A percentile compares a stretch with the other conserved stretches of the same genome.
Evolutionary conservation across 1,140 invertebrate species (phyloP).

Genomic region (Neotoxoptera formosana): DNA sequence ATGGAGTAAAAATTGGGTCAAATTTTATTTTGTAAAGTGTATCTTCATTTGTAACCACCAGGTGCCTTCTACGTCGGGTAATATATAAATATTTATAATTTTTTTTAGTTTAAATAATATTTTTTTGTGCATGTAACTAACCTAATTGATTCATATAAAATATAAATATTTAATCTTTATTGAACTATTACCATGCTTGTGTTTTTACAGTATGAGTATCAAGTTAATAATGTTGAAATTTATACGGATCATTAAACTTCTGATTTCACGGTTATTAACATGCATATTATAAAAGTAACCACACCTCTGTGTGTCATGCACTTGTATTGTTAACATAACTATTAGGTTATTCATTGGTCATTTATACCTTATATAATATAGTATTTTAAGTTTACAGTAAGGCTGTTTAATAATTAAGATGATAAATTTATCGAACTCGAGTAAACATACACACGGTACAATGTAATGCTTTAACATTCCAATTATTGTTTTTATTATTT

Average conservation of each 20-base stretch:
- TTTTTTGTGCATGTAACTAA: not conserved
- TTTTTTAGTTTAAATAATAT: not conserved
- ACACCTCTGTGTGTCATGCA: slow-evolving; percentile 13
- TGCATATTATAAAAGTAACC: not conserved
- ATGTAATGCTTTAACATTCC: slow-evolving; percentile 28
- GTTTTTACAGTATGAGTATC: not conserved
- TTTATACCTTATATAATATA: not conserved
- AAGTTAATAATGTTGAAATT: not conserved
- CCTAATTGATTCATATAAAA: not conserved
- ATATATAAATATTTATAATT: not conserved
- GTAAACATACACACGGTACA: slow-evolving; percentile 16
- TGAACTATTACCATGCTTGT: not conserved
- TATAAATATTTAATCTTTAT: not conserved
- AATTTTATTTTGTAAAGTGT: not conserved
- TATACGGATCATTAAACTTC: slow-evolving; percentile 2
- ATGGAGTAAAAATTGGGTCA: not conserved
- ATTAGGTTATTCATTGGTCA: not conserved
- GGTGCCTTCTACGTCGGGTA: slow-evolving; percentile 20
- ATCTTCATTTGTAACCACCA: not conserved
- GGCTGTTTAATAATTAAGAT: slow-evolving; percentile 11
- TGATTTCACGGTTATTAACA: slow-evolving; percentile 20
- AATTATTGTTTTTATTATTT: slow-evolving; percentile 29
- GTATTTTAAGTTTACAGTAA: slow-evolving; percentile 22
- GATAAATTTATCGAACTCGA: not conserved
- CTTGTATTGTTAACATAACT: not conserved